Percentiles rank a stretch among this genome's conserved stretches.
These are phyloP conservation scores for Labrus mixtus DNA, from an alignment of 2,113 vertebrate species.

Conservation along the genomic window DNA sequence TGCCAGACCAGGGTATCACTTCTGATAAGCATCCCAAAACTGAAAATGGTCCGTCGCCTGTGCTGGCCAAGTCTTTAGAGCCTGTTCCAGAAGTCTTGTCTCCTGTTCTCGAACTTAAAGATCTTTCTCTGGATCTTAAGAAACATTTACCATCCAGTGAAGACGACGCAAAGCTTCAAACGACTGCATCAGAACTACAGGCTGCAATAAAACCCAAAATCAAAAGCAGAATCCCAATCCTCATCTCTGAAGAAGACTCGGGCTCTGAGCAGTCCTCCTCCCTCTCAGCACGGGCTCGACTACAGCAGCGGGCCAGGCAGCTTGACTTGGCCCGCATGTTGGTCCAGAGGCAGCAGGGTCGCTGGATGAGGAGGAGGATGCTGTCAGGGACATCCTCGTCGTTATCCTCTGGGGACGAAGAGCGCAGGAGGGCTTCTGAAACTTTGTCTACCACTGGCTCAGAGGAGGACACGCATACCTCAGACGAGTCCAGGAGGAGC, in stretches of 20 bases:
- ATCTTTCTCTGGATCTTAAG: constrained; percentile 58
- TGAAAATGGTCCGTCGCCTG: constrained; percentile 46
- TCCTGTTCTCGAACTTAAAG: constrained; percentile 51
- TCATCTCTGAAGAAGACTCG: constrained; percentile 90
- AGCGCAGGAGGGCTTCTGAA: constrained; percentile 86
- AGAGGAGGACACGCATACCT: constrained; percentile 91
- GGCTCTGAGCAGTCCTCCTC: constrained; percentile 89
- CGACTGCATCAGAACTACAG: background rate
- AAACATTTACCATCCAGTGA: constrained; percentile 32
- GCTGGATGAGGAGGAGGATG: constrained; percentile 86
- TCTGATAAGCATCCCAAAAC: constrained; percentile 46
- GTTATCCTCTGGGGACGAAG: constrained; percentile 88
- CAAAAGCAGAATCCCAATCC: constrained; percentile 91
- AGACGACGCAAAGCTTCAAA: constrained; percentile 12
- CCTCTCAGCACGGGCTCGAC: constrained; percentile 74
- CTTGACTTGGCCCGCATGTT: constrained; percentile 89
- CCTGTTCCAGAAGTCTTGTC: constrained; percentile 63
- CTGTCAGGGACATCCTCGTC: constrained; percentile 90
- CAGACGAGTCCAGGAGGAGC: constrained; percentile 85
- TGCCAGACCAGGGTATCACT: constrained; percentile 27
- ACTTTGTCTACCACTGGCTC: constrained; percentile 90
- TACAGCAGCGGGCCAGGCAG: constrained; percentile 84
- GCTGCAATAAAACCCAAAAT: constrained; percentile 56
- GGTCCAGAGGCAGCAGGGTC: constrained; percentile 91
- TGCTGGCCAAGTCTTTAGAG: constrained; percentile 19